Evolutionary conservation across 2,888 invertebrate genomes (phyloP).

Genomic region (Apantesis nais): DNA sequence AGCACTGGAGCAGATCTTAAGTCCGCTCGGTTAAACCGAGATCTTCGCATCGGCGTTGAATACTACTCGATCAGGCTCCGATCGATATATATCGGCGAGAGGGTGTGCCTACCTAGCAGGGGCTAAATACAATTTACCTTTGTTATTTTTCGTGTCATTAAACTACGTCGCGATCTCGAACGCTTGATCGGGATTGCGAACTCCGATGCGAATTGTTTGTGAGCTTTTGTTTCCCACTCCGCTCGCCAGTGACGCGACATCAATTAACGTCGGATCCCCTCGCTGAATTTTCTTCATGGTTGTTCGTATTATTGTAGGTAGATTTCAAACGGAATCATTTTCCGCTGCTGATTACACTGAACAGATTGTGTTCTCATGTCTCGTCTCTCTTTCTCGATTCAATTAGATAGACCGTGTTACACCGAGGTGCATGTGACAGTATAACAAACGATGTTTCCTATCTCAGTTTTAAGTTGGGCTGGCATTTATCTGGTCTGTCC

Average conservation of each 20-base stretch:
- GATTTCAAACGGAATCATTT: slow-evolving; percentile 72
- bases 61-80: slow-evolving; percentile 65
- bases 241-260: slow-evolving; percentile 81
- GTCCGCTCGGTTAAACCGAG: slow-evolving; percentile 72
- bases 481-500: slow-evolving; percentile 69
- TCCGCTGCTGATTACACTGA: slow-evolving; percentile 56
- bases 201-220: slow-evolving; percentile 85
- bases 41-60: slow-evolving; percentile 70
- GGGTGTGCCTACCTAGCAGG: slow-evolving; percentile 75
- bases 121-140: slow-evolving; percentile 86
- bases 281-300: slow-evolving; percentile 79
- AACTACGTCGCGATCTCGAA: slow-evolving; percentile 84
- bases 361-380: slow-evolving; percentile 51
- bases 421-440: slow-evolving; percentile 54
- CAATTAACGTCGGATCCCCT: slow-evolving; percentile 82
- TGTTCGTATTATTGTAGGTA: slow-evolving; percentile 70
- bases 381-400: slow-evolving; percentile 47
- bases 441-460: slow-evolving; percentile 61
- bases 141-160: slow-evolving; percentile 86
- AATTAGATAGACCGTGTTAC: slow-evolving; percentile 43
- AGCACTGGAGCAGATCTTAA: slow-evolving; percentile 70
- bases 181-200: slow-evolving; percentile 83
- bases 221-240: slow-evolving; percentile 83
- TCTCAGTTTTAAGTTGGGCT: slow-evolving; percentile 64
- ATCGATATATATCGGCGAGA: slow-evolving; percentile 77